A percentile compares a stretch with the other conserved stretches of the same genome.
These are phyloP conservation scores for Germaria angustata DNA, from an alignment of 2,888 invertebrate species.

Conservation along the genomic window DNA sequence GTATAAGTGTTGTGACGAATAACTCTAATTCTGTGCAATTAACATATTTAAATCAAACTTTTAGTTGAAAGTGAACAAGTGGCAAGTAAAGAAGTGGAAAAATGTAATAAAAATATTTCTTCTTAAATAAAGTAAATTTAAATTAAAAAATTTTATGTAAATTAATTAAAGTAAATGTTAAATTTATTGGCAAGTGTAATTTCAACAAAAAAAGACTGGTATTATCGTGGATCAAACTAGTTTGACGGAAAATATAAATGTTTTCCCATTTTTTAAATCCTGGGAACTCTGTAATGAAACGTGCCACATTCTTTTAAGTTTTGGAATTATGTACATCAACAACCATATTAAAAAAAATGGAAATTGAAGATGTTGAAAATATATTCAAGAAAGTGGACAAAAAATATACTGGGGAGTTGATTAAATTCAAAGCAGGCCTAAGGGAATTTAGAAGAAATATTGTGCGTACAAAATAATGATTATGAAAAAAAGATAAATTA, in stretches of 20 bases:
- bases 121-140: too few relatives aligned
- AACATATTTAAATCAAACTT: too few relatives aligned
- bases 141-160: too few relatives aligned
- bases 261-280: constrained; percentile 42
- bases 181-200: too few relatives aligned
- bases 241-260: constrained; percentile 21
- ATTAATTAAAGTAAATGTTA: too few relatives aligned
- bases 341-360: constrained; percentile 32
- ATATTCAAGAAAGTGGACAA: constrained; percentile 45
- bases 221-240: constrained; percentile 19
- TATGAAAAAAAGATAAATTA: neutral
- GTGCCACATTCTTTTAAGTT: constrained; percentile 28
- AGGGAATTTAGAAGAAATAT: constrained; percentile 34
- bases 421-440: constrained; percentile 38
- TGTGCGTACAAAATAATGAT: constrained; percentile 20
- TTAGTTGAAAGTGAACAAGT: too few relatives aligned
- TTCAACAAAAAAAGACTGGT: too few relatives aligned
- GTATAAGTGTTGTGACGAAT: too few relatives aligned
- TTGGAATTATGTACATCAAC: constrained; percentile 29
- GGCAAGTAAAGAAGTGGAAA: too few relatives aligned
- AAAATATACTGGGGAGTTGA: too few relatives aligned
- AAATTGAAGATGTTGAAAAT: constrained; percentile 32
- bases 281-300: constrained; percentile 42
- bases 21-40: too few relatives aligned
- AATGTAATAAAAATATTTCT: too few relatives aligned